These are phyloP conservation scores for Trichacis sp. DNA, from an alignment of 2,888 invertebrate species.

Conservation along the genomic window DNA sequence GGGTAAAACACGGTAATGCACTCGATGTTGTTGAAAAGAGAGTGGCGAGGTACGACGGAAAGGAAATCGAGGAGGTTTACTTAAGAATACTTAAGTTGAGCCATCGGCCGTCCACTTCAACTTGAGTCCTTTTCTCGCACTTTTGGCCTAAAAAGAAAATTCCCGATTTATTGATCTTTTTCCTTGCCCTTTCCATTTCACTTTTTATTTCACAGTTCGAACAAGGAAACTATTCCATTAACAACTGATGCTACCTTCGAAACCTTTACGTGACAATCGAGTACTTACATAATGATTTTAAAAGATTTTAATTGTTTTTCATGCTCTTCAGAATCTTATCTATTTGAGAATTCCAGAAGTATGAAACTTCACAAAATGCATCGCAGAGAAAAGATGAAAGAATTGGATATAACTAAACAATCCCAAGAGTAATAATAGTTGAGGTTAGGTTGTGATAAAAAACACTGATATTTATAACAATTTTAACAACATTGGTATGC, in stretches of 20 bases:
- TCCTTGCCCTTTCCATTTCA: slow-evolving; percentile 6
- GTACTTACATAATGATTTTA: too few species aligned
- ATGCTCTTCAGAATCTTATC: too few species aligned
- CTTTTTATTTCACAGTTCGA: neutral
- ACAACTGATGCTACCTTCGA: neutral
- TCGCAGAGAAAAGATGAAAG: too few species aligned
- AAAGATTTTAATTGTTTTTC: too few species aligned
- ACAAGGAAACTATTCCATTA: slow-evolving; percentile 5
- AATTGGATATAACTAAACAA: too few species aligned
- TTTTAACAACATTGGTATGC: too few species aligned
- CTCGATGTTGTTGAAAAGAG: slow-evolving; percentile 55
- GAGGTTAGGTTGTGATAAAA: too few species aligned
- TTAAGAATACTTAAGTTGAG: slow-evolving; percentile 56
- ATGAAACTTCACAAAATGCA: too few species aligned
- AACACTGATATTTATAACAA: too few species aligned
- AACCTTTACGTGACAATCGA: too few species aligned
- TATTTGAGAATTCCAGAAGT: too few species aligned
- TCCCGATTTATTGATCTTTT: slow-evolving; percentile 42
- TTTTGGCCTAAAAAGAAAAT: slow-evolving; percentile 37
- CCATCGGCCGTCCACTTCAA: slow-evolving; percentile 45
- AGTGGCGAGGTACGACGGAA: slow-evolving; percentile 40
- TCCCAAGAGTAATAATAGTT: too few species aligned
- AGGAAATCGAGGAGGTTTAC: slow-evolving; percentile 50
- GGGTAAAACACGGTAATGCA: slow-evolving; percentile 60
- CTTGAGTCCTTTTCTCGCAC: slow-evolving; percentile 40